These are phyloP conservation scores for Monoplex corrugatus DNA, from an alignment of 2,888 invertebrate species.

Conservation along the genomic window DNA sequence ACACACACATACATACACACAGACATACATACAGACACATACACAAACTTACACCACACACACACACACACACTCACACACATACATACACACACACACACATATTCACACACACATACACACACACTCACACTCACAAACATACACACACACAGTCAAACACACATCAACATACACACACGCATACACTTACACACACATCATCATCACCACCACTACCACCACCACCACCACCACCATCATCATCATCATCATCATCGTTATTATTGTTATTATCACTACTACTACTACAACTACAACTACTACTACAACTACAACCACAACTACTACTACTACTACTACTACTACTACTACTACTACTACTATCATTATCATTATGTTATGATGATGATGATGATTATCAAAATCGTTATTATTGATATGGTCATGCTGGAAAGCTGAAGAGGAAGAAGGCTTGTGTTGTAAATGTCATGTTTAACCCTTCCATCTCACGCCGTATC, in stretches of 20 bases:
- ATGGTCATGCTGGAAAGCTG: too few species aligned
- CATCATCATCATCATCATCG: not conserved
- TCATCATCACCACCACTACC: too few species aligned
- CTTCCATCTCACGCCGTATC: too few species aligned
- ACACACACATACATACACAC: not conserved
- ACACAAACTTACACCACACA: too few species aligned
- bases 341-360: too few species aligned
- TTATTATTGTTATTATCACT: not conserved
- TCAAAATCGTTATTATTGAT: too few species aligned
- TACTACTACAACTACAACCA: not conserved
- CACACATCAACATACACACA: not conserved
- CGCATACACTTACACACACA: not conserved
- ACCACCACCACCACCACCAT: conserved; percentile 2
- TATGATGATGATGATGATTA: conserved; percentile 30
- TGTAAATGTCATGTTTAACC: too few species aligned
- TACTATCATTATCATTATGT: not conserved
- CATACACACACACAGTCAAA: not conserved
- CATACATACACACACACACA: too few species aligned
- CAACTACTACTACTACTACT: too few species aligned
- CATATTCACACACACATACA: not conserved
- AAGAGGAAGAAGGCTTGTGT: too few species aligned
- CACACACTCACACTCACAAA: not conserved
- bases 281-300: not conserved
- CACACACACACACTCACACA: too few species aligned
- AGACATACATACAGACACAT: not conserved